These are phyloP conservation scores for Micropterix aruncella DNA, from an alignment of 2,888 invertebrate genomes.

Conservation along the genomic window DNA sequence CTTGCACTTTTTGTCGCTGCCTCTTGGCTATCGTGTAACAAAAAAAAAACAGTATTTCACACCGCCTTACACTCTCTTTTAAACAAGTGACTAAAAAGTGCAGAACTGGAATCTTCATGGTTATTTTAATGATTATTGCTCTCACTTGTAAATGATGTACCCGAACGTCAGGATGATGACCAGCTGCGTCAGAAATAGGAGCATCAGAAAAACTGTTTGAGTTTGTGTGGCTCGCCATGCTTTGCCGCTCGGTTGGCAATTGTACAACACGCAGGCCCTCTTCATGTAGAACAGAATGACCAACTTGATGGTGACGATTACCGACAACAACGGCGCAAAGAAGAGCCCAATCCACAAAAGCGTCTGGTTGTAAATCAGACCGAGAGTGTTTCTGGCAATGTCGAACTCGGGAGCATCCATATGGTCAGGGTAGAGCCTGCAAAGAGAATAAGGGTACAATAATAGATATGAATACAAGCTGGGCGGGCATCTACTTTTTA, in stretches of 20 bases:
- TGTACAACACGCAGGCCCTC: slow-evolving; percentile 40
- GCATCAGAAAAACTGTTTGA: slow-evolving; percentile 57
- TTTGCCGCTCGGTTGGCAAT: slow-evolving; percentile 51
- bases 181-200: slow-evolving; percentile 50
- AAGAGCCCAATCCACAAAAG: slow-evolving; percentile 63
- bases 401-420: slow-evolving; percentile 58
- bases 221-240: slow-evolving; percentile 61
- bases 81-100: too few species aligned
- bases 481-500: too few species aligned
- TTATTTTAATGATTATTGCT: too few species aligned
- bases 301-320: slow-evolving; percentile 52
- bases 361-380: slow-evolving; percentile 67
- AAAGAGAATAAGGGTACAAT: too few species aligned
- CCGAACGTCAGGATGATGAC: slow-evolving; percentile 43
- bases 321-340: slow-evolving; percentile 55
- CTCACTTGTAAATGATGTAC: too few species aligned
- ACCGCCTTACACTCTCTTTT: too few species aligned
- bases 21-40: too few species aligned
- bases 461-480: too few species aligned
- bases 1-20: too few species aligned
- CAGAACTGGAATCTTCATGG: too few species aligned
- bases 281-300: slow-evolving; percentile 60
- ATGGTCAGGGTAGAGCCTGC: slow-evolving; percentile 18
- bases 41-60: too few species aligned
- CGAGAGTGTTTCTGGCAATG: slow-evolving; percentile 61